Percentiles rank a stretch among this genome's conserved stretches.
Conservation (phyloP, 2,888 invertebrate species). For the Eulithis testata region DNA sequence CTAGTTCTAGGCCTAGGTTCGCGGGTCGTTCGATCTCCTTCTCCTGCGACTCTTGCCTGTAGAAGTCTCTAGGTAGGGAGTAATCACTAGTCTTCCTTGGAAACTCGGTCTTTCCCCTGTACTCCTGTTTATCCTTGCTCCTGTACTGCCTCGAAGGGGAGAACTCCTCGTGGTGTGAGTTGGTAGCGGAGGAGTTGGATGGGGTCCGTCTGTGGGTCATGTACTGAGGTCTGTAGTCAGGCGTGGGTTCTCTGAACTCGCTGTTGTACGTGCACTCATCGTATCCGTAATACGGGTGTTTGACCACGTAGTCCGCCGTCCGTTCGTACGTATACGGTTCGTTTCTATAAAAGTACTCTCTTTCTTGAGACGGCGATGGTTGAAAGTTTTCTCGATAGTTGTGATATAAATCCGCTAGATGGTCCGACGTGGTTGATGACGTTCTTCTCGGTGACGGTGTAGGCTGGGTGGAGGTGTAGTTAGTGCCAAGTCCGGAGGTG, state of each 20-base stretch:
- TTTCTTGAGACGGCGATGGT: conserved; percentile 64
- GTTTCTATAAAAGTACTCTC: conserved; percentile 67
- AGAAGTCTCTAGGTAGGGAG: conserved; percentile 70
- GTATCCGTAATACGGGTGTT: conserved; percentile 73
- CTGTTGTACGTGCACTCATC: conserved; percentile 65
- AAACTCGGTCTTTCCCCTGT: conserved; percentile 68
- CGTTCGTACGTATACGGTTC: conserved; percentile 71
- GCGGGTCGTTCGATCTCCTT: conserved; percentile 74
- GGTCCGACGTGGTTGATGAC: conserved; percentile 84
- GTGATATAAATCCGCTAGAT: conserved; percentile 87
- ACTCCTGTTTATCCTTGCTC: conserved; percentile 61
- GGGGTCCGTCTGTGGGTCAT: conserved; percentile 90
- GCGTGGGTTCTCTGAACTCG: conserved; percentile 70
- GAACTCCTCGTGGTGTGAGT: conserved; percentile 81
- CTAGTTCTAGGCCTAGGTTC: conserved; percentile 86
- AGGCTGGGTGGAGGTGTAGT: conserved; percentile 81
- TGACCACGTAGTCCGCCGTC: conserved; percentile 76
- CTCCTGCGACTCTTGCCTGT: conserved; percentile 69
- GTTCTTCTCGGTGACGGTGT: conserved; percentile 90
- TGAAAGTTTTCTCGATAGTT: conserved; percentile 81
- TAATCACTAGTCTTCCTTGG: conserved; percentile 70
- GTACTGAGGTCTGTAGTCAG: conserved; percentile 71
- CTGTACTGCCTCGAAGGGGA: conserved; percentile 71
- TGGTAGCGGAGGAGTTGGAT: conserved; percentile 88
- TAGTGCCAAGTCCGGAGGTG: conserved; percentile 81